phyloP scores from a whole-genome alignment of 30 jellyfish, hydroid and myxozoan genomes.

The Clytia hemisphaerica region DNA sequence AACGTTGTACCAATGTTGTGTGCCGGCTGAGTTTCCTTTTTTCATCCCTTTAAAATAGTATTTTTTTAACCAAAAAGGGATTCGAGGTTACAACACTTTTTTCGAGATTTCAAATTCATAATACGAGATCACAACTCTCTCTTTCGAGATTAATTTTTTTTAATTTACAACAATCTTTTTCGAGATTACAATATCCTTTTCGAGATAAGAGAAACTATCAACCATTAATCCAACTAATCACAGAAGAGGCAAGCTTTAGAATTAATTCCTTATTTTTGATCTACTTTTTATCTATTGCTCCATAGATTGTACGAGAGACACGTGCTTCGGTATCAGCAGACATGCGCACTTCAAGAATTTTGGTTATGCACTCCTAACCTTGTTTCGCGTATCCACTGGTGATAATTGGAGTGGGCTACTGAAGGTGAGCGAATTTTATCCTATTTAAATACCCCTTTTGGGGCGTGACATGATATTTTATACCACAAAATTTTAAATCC shows the following conservation, averaged over 20 bases:
- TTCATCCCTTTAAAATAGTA: not conserved
- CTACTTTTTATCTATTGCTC: not conserved
- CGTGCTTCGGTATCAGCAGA: conserved; percentile 71
- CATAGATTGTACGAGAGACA: conserved; percentile 62
- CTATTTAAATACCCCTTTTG: not conserved
- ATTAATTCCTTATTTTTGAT: too few relatives aligned
- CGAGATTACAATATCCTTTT: not conserved
- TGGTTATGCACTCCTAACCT: conserved; percentile 79
- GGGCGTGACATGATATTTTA: too few relatives aligned
- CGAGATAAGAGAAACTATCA: not conserved
- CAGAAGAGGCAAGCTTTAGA: too few relatives aligned
- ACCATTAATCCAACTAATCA: too few relatives aligned
- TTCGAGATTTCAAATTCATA: too few relatives aligned
- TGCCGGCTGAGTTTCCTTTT: too few relatives aligned
- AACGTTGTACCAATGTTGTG: too few relatives aligned
- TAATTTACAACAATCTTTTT: not conserved
- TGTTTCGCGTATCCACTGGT: conserved; percentile 88
- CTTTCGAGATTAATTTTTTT: too few relatives aligned
- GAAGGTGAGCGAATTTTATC: conserved; percentile 34
- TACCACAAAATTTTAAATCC: too few relatives aligned
- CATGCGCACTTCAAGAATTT: conserved; percentile 87
- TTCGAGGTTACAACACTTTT: too few relatives aligned
- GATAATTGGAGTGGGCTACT: conserved; percentile 96
- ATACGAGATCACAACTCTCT: too few relatives aligned
- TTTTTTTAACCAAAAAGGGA: too few relatives aligned